Conservation (phyloP, 2,888 invertebrate genomes). For the Mechanitis messenoides region DNA sequence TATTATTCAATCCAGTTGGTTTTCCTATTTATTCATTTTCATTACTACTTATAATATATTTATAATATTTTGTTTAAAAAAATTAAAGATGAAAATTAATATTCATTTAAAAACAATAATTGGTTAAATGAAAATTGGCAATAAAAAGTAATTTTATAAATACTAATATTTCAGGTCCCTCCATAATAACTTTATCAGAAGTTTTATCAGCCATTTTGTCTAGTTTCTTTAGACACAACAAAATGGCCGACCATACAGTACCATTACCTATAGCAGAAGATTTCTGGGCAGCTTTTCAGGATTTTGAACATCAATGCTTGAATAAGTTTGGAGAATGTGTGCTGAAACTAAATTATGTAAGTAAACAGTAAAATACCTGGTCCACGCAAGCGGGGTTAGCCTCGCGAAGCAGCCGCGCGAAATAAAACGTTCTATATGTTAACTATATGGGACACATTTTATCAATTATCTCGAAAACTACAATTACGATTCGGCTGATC, state of each 20-base stretch:
- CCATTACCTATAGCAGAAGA: constrained; percentile 59
- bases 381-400: too few relatives aligned
- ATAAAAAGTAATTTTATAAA: not conserved
- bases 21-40: too few relatives aligned
- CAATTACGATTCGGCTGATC: too few relatives aligned
- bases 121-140: too few relatives aligned
- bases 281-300: constrained; percentile 53
- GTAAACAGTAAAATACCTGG: constrained; percentile 32
- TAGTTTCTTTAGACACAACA: constrained; percentile 54
- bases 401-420: too few relatives aligned
- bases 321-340: constrained; percentile 54
- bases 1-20: too few relatives aligned
- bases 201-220: constrained; percentile 60
- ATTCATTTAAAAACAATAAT: not conserved
- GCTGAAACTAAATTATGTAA: constrained; percentile 55
- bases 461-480: too few relatives aligned
- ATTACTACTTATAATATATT: too few relatives aligned
- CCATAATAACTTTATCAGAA: constrained; percentile 56
- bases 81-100: too few relatives aligned
- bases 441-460: too few relatives aligned
- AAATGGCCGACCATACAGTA: constrained; percentile 70
- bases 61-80: too few relatives aligned
- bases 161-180: constrained; percentile 51
- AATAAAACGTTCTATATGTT: too few relatives aligned
- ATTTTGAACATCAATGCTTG: constrained; percentile 52